phyloP scores from a whole-genome alignment of 2,888 invertebrate species.

The Scaptomyza parva region DNA sequence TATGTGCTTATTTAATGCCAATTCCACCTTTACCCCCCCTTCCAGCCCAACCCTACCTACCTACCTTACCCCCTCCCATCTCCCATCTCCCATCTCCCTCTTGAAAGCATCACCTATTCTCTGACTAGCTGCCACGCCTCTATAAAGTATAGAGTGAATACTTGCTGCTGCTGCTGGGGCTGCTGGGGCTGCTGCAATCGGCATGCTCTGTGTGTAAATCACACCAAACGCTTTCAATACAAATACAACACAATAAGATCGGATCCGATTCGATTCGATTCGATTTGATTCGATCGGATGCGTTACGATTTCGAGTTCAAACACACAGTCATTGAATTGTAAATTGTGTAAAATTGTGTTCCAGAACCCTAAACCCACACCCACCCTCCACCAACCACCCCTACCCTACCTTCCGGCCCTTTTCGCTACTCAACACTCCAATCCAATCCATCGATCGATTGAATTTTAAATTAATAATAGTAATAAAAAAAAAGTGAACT shows the following conservation, averaged over 20 bases:
- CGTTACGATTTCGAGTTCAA: slow-evolving; percentile 13
- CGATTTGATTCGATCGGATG: slow-evolving; percentile 12
- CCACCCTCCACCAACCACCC: background rate
- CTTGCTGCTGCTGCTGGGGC: slow-evolving; percentile 20
- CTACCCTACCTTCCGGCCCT: background rate
- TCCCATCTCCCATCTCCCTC: background rate
- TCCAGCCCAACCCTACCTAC: background rate
- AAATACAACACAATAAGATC: slow-evolving; percentile 35
- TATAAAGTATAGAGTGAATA: background rate
- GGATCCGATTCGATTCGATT: slow-evolving; percentile 11
- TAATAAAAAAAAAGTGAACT: slow-evolving; percentile 65
- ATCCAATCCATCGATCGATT: too few species aligned
- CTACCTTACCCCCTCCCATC: background rate
- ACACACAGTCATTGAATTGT: slow-evolving; percentile 77
- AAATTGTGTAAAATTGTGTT: slow-evolving; percentile 45
- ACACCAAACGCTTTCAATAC: slow-evolving; percentile 72
- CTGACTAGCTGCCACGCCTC: slow-evolving; percentile 45
- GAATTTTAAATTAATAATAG: slow-evolving; percentile 70
- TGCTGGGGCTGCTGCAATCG: slow-evolving; percentile 41
- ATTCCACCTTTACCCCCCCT: slow-evolving; percentile 19
- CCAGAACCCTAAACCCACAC: slow-evolving; percentile 3
- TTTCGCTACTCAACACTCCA: too few species aligned
- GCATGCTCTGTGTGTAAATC: slow-evolving; percentile 69
- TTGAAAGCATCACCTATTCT: background rate
- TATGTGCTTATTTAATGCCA: slow-evolving; percentile 68